These are phyloP conservation scores for Sericinus montela DNA, from an alignment of 2,888 invertebrate species.

Conservation along the genomic window DNA sequence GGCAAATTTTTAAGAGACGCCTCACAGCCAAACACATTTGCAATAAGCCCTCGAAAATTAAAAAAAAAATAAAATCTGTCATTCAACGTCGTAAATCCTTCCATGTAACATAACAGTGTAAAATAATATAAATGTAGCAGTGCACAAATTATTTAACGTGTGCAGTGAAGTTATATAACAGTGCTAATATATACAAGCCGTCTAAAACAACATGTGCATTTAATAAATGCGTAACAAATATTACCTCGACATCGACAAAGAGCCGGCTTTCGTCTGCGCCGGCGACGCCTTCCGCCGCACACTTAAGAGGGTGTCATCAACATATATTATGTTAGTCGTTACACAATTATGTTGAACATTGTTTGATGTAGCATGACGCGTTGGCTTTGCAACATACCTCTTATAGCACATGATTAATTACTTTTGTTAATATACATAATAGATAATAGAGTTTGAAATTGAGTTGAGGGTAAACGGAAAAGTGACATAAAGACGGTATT, in stretches of 20 bases:
- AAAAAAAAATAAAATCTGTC: too few species aligned
- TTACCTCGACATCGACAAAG: slow-evolving; percentile 83
- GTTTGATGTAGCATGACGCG: background rate
- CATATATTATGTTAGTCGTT: slow-evolving; percentile 43
- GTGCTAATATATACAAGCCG: background rate
- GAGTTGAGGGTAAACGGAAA: too few species aligned
- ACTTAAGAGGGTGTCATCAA: slow-evolving; percentile 62
- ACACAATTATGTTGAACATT: slow-evolving; percentile 1
- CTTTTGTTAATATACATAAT: background rate
- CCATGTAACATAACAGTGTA: too few species aligned
- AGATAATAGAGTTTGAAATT: too few species aligned
- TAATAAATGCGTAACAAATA: background rate
- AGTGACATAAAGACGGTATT: too few species aligned
- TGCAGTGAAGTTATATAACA: background rate
- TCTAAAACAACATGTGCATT: slow-evolving; percentile 11
- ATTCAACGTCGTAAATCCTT: too few species aligned
- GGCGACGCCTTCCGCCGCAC: slow-evolving; percentile 88
- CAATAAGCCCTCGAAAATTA: too few species aligned
- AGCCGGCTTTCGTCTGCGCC: slow-evolving; percentile 77
- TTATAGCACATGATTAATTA: background rate
- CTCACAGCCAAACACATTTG: too few species aligned
- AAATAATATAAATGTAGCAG: too few species aligned
- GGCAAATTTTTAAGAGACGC: too few species aligned
- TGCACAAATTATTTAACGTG: background rate
- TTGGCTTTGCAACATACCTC: background rate